Evolutionary conservation across 1,140 invertebrate genomes (phyloP), one percentile per base, ranked within the genome.

Genomic region (Drosophila navojoa): DNA sequence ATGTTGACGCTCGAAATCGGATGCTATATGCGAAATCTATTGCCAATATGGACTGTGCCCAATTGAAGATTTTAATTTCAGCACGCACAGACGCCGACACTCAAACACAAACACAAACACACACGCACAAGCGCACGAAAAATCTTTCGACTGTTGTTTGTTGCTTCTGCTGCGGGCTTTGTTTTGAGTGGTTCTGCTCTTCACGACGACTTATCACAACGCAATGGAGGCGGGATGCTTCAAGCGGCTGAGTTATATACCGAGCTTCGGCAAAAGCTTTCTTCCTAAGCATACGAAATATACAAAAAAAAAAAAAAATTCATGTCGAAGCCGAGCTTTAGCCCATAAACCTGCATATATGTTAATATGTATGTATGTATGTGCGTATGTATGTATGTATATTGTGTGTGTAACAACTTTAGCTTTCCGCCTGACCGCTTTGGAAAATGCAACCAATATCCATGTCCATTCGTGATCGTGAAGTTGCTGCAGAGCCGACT

Each of bases 171-270:
- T 62, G 66, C 47, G 67, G 68, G 27, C 40, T 45, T 15, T 42
- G 22, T 6, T 45, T 15, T 45, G 15, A 16, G 7, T 22, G 0
- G 0, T 13, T 59, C 54, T 72, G 68, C 82, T 78, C 72, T 49
- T 49, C 79, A 35, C 76, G 79, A 55, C 84, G 69, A 79, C 64
- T 82, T 89, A 89, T 87, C 82, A 87, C 74, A 77, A 61, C 49
- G 32, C 32, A 64, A 75, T 82, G 79, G 68, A 74, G 59, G 61
- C 72, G 82, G 82, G 84, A 87, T 89, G 82, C 76, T 86, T 64
- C 35, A 55, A 76, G 62, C 76, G 69, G 27, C 54, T 27, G 62
- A 66, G 59, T 76, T 87, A 82, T 89, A 87, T 87, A 87, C 72
- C 38, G 55, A 87, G 82, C 81, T 86, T 87, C 60, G 52, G 52